These are phyloP conservation scores for Pseudorectes ferrugineus DNA, from an alignment of 2,113 vertebrate genomes.

Conservation along the genomic window DNA sequence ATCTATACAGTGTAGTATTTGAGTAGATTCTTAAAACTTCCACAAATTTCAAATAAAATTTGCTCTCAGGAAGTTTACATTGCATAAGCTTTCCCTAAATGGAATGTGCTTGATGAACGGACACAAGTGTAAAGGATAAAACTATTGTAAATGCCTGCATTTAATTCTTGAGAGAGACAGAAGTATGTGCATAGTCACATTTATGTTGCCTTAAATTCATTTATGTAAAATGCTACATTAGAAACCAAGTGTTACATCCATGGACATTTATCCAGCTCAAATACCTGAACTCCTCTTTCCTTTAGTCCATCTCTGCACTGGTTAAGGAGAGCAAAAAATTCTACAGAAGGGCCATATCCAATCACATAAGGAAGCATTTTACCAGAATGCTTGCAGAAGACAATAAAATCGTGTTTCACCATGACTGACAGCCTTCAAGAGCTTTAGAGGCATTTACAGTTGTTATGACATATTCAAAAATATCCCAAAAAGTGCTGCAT, in stretches of 20 bases:
- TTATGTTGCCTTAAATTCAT: background rate
- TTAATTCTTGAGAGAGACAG: background rate
- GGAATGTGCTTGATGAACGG: background rate
- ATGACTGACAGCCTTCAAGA: background rate
- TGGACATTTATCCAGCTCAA: background rate
- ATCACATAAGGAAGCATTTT: background rate
- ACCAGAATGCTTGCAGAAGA: background rate
- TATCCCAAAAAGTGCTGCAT: background rate
- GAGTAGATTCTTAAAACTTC: background rate
- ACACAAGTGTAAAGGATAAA: background rate
- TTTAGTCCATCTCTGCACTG: background rate
- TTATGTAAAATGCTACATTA: background rate
- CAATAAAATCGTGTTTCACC: background rate
- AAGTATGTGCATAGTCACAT: background rate
- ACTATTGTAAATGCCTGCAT: background rate
- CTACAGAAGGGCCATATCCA: background rate
- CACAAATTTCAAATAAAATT: background rate
- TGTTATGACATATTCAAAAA: background rate
- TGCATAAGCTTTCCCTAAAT: background rate
- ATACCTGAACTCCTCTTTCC: background rate
- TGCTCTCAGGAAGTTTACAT: background rate
- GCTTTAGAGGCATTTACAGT: background rate
- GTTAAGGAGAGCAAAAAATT: background rate
- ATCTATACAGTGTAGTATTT: background rate
- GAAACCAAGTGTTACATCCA: background rate